phyloP scores from a whole-genome alignment of 2,888 invertebrate species.

The Pollenia angustigena region DNA sequence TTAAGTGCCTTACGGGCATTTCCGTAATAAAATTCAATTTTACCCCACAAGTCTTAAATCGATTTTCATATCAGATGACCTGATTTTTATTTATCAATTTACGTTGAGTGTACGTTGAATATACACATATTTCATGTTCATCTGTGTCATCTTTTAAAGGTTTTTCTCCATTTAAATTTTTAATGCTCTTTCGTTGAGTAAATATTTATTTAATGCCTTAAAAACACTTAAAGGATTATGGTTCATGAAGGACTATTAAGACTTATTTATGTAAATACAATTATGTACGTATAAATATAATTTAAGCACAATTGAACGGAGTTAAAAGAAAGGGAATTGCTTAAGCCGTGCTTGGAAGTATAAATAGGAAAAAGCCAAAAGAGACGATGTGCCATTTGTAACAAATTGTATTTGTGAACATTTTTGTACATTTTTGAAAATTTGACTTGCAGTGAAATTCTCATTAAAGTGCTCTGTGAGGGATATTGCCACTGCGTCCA shows the following conservation, averaged over 20 bases:
- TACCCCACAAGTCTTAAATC: slow-evolving; percentile 45
- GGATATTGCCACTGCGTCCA: too few relatives aligned
- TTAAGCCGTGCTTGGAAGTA: too few relatives aligned
- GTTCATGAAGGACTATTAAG: background rate
- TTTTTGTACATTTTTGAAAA: too few relatives aligned
- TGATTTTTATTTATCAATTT: slow-evolving; percentile 35
- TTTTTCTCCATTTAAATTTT: background rate
- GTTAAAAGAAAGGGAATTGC: too few relatives aligned
- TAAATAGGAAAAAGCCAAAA: too few relatives aligned
- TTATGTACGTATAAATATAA: too few relatives aligned
- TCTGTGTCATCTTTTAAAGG: background rate
- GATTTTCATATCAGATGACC: slow-evolving; percentile 58
- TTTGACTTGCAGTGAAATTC: too few relatives aligned
- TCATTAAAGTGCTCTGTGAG: too few relatives aligned
- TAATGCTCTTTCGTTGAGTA: background rate
- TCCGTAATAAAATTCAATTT: slow-evolving; percentile 52
- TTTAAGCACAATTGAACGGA: too few relatives aligned
- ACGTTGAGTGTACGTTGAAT: background rate
- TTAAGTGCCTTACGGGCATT: slow-evolving; percentile 24
- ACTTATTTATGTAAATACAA: background rate
- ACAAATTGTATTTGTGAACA: too few relatives aligned
- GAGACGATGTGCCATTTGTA: too few relatives aligned
- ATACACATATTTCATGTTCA: slow-evolving; percentile 13
- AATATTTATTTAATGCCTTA: background rate
- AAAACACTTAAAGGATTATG: background rate